These are phyloP conservation scores for Crepidodera aurea DNA, from an alignment of 2,888 invertebrate genomes.

Conservation along the genomic window DNA sequence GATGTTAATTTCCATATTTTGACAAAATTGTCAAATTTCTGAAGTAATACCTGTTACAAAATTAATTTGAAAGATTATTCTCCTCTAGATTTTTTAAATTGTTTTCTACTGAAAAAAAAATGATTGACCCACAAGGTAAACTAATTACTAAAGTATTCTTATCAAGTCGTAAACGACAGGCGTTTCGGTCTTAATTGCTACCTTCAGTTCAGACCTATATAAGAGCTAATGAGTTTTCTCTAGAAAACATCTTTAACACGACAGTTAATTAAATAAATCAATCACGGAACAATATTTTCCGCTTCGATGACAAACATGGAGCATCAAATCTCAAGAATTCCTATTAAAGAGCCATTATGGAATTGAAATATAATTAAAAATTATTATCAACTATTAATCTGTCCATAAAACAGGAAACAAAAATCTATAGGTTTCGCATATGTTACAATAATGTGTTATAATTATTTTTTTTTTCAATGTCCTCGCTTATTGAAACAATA, in stretches of 20 bases:
- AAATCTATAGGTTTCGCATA: neutral
- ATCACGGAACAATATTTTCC: conserved; percentile 17
- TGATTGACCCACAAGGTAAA: no score
- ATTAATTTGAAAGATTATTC: no score
- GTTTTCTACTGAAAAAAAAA: no score
- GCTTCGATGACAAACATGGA: conserved; percentile 7
- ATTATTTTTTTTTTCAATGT: neutral
- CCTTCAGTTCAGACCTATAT: neutral
- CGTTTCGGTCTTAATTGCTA: conserved; percentile 9
- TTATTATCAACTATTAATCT: conserved; percentile 1
- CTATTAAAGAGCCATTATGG: conserved; percentile 7
- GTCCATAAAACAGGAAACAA: conserved; percentile 11
- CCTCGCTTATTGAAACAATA: neutral
- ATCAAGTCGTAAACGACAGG: neutral
- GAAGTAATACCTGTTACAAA: no score
- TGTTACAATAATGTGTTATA: neutral
- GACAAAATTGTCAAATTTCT: no score
- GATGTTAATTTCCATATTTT: no score
- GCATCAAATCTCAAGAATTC: conserved; percentile 14
- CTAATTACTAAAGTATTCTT: neutral
- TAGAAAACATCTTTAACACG: conserved; percentile 6
- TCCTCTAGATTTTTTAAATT: no score
- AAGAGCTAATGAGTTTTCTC: conserved; percentile 1
- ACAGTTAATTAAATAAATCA: conserved; percentile 20
- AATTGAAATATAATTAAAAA: conserved; percentile 20